A percentile compares a stretch with the other conserved stretches of the same genome.
Evolutionary conservation across 2,113 vertebrate species (phyloP).

Genomic region (Smithornis capensis): DNA sequence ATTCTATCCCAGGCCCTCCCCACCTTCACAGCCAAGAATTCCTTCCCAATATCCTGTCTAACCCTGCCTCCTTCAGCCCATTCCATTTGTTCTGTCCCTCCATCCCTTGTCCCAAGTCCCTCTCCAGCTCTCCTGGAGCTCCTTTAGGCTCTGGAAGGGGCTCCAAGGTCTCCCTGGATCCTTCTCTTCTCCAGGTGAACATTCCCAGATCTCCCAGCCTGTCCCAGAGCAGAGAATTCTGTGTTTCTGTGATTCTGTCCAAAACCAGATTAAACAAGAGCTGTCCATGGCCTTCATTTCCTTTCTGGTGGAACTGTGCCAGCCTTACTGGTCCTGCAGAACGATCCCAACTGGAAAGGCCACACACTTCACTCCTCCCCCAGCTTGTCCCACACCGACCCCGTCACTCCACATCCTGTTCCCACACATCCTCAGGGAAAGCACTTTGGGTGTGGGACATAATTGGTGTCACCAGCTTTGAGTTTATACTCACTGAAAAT

Average conservation of each 20-base stretch:
- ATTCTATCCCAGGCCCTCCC: not conserved
- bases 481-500: not conserved
- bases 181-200: not conserved
- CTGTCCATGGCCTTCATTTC: not conserved
- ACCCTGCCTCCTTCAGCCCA: not conserved
- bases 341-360: not conserved
- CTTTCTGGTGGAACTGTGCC: accelerated
- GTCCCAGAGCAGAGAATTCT: not conserved
- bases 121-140: not conserved
- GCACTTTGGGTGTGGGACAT: not conserved
- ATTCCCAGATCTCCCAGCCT: not conserved
- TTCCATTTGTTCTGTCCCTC: not conserved
- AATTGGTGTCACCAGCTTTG: not conserved
- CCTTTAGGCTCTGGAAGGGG: accelerated
- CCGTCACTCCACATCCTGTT: not conserved
- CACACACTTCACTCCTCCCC: not conserved
- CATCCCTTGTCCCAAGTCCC: not conserved
- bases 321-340: not conserved
- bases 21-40: not conserved
- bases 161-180: not conserved
- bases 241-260: not conserved
- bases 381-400: not conserved
- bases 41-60: accelerated
- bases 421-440: not conserved
- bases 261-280: not conserved